Percentiles rank a stretch among this genome's conserved stretches.
Evolutionary conservation across 1,140 invertebrate species (phyloP).

Genomic region (Adoxophyes honmai): DNA sequence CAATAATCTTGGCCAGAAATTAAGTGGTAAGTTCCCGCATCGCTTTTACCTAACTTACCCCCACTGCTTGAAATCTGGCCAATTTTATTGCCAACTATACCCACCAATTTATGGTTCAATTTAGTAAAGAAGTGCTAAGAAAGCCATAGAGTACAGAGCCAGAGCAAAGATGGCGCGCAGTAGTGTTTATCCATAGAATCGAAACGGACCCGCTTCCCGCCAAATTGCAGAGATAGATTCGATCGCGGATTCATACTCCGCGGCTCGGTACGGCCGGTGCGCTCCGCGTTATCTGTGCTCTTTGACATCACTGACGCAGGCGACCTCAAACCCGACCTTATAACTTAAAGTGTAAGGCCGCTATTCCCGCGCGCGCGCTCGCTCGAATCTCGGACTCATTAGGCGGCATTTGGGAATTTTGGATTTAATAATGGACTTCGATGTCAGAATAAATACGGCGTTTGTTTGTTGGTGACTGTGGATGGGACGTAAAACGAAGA

Average conservation of each 20-base stretch:
- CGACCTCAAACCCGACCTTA: slow-evolving; percentile 44
- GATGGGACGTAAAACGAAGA: too few relatives aligned
- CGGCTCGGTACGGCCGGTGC: slow-evolving; percentile 32
- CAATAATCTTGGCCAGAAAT: too few relatives aligned
- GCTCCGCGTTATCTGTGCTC: slow-evolving; percentile 69
- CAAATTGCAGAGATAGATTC: background rate
- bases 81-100: too few relatives aligned
- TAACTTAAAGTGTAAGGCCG: slow-evolving; percentile 28
- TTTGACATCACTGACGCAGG: slow-evolving; percentile 65
- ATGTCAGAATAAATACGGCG: slow-evolving; percentile 14
- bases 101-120: too few relatives aligned
- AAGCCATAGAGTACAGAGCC: too few relatives aligned
- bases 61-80: too few relatives aligned
- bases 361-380: slow-evolving; percentile 31
- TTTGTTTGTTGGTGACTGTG: slow-evolving; percentile 4
- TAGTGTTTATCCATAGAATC: too few relatives aligned
- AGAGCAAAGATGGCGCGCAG: too few relatives aligned
- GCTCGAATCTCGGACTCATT: slow-evolving; percentile 66
- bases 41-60: too few relatives aligned
- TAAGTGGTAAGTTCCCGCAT: too few relatives aligned
- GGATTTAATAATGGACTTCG: slow-evolving; percentile 53
- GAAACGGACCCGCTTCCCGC: background rate
- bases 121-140: too few relatives aligned
- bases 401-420: slow-evolving; percentile 59
- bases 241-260: slow-evolving; percentile 6